phyloP scores from a whole-genome alignment of 2,888 invertebrate species.

The Megamerina dolium region DNA sequence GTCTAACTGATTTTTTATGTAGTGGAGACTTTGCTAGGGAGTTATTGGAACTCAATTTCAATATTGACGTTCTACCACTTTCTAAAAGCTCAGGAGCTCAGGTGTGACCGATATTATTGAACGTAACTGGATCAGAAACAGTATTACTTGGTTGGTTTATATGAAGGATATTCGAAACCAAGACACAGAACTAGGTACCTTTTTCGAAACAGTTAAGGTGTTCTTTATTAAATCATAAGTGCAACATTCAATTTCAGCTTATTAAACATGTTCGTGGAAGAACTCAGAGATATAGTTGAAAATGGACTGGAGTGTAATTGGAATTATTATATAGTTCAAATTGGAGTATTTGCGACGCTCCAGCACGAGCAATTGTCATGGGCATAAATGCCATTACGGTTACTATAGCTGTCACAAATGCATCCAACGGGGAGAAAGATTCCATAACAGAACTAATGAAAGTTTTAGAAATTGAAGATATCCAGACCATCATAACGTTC shows the following conservation, averaged over 20 bases:
- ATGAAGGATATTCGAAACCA: too few species aligned
- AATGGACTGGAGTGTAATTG: neutral
- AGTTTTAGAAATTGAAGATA: neutral
- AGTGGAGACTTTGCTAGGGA: neutral
- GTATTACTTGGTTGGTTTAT: constrained; percentile 1
- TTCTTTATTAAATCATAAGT: too few species aligned
- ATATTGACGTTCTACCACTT: constrained; percentile 1
- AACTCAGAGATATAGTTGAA: constrained; percentile 1
- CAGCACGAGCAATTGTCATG: constrained; percentile 2
- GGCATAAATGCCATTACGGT: constrained; percentile 1
- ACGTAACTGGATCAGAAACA: neutral
- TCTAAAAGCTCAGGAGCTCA: constrained; percentile 1
- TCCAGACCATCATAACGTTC: neutral
- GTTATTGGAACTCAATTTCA: too few species aligned
- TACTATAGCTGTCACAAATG: neutral
- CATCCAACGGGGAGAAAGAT: neutral
- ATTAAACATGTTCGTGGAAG: constrained; percentile 1
- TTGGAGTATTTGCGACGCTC: too few species aligned
- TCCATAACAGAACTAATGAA: neutral
- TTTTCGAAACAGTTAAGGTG: too few species aligned
- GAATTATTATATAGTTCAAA: neutral
- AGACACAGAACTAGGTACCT: too few species aligned
- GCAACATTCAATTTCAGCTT: constrained; percentile 2
- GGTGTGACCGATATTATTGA: constrained; percentile 1
- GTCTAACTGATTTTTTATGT: constrained; percentile 1